A percentile compares a stretch with the other conserved stretches of the same genome.
Conservation (phyloP, 2,113 vertebrate species). For the Siphamia tubifer region DNA sequence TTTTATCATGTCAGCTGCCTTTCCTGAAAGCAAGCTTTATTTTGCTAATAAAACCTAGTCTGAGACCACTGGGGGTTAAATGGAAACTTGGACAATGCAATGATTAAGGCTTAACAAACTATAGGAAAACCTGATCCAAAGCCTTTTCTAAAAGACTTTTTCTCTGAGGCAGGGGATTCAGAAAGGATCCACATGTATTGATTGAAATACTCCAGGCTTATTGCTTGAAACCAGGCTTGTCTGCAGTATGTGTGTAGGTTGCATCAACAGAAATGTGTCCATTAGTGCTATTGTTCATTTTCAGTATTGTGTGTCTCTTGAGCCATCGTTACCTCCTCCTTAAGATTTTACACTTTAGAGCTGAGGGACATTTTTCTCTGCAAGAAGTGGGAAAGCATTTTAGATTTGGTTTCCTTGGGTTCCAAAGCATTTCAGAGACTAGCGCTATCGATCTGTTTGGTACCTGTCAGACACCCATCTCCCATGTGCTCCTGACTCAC, state of each 20-base stretch:
- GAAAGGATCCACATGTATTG: background rate
- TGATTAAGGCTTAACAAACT: background rate
- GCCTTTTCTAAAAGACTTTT: slow-evolving; percentile 1
- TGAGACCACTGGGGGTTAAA: slow-evolving; percentile 7
- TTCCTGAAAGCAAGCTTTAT: slow-evolving; percentile 5
- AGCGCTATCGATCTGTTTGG: slow-evolving; percentile 48
- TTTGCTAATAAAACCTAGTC: background rate
- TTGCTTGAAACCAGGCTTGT: background rate
- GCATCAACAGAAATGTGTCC: background rate
- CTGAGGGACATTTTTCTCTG: background rate
- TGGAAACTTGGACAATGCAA: slow-evolving; percentile 18
- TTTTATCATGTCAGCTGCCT: background rate
- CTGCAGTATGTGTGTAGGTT: background rate
- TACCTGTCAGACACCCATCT: slow-evolving; percentile 17
- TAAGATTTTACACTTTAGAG: background rate
- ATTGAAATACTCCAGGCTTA: slow-evolving; percentile 9
- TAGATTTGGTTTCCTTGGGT: background rate
- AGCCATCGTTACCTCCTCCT: background rate
- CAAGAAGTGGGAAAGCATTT: slow-evolving; percentile 23
- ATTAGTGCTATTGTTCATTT: background rate
- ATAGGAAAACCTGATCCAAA: background rate
- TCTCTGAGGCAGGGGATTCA: slow-evolving; percentile 3
- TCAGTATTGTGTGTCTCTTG: background rate
- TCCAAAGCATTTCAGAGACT: slow-evolving; percentile 10
- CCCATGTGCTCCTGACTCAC: slow-evolving; percentile 12